Conservation (phyloP, 2,113 vertebrate genomes). For the Carassius auratus region DNA sequence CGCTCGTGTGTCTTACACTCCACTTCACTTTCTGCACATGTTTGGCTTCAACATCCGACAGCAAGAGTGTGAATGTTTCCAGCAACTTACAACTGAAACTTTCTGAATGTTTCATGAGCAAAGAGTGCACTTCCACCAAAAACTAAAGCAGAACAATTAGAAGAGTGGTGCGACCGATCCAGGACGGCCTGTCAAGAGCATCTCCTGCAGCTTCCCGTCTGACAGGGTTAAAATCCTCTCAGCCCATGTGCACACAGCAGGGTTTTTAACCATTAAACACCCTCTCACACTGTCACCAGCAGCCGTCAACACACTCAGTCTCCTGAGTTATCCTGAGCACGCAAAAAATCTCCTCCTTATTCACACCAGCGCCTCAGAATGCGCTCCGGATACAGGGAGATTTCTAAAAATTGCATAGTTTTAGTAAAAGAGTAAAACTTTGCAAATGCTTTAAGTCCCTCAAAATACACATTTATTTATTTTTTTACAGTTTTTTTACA, state of each 20-base stretch:
- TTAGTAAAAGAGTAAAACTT: no score
- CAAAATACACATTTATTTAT: no score
- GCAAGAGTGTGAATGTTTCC: not conserved
- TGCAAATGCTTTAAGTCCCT: no score
- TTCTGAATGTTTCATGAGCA: slow-evolving; percentile 3
- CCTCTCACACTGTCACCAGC: slow-evolving; percentile 51
- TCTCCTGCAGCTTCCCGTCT: not conserved
- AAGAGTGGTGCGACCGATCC: not conserved
- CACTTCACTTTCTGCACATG: not conserved
- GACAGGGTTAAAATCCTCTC: slow-evolving; percentile 25
- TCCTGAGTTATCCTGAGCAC: not conserved
- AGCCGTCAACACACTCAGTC: slow-evolving; percentile 19
- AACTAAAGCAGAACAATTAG: slow-evolving; percentile 1
- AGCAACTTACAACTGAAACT: not conserved
- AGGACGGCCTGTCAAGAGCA: slow-evolving; percentile 8
- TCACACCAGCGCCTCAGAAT: not conserved
- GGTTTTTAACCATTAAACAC: slow-evolving; percentile 56
- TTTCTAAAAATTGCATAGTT: no score
- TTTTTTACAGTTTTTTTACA: no score
- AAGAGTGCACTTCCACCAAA: not conserved
- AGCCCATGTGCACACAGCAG: slow-evolving; percentile 24
- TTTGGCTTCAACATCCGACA: not conserved
- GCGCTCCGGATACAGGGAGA: no score
- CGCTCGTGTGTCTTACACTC: not conserved
- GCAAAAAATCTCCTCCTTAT: slow-evolving; percentile 32